Evolutionary conservation across 92 coral and sea anemone species (phyloP).

Genomic region (Porites evermanni): DNA sequence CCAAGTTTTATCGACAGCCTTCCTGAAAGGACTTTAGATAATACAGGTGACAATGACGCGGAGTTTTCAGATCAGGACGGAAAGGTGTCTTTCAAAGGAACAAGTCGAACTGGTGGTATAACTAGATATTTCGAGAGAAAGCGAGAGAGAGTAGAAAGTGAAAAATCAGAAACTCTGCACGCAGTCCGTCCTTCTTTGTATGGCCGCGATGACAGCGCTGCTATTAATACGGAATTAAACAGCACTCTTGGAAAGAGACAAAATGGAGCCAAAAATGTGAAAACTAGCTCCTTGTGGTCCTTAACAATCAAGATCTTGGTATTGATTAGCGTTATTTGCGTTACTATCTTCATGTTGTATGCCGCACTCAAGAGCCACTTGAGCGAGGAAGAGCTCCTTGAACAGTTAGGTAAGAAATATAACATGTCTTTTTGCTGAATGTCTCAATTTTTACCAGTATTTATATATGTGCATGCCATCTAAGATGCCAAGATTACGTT

Average conservation of each 20-base stretch:
- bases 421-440: not conserved
- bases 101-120: slow-evolving; percentile 1
- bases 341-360: slow-evolving; percentile 31
- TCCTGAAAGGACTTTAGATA: slow-evolving; percentile 24
- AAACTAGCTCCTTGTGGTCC: slow-evolving; percentile 40
- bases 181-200: not conserved
- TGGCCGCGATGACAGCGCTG: slow-evolving; percentile 2
- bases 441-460: not conserved
- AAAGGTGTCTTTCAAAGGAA: not conserved
- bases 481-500: not conserved
- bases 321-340: slow-evolving; percentile 47
- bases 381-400: slow-evolving; percentile 12
- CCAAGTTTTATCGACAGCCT: slow-evolving; percentile 33
- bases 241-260: slow-evolving; percentile 43
- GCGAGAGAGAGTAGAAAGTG: slow-evolving; percentile 24
- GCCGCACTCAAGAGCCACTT: slow-evolving; percentile 25
- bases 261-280: slow-evolving; percentile 33
- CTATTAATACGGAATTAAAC: slow-evolving; percentile 14
- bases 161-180: slow-evolving; percentile 22
- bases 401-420: slow-evolving; percentile 27
- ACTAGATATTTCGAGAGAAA: slow-evolving; percentile 2
- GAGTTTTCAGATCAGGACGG: slow-evolving; percentile 43
- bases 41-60: slow-evolving; percentile 23
- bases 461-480: not conserved
- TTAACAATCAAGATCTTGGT: slow-evolving; percentile 24